Percentiles rank a stretch among this genome's conserved stretches.
phyloP scores from a whole-genome alignment of 2,888 invertebrate genomes.

The Ormyrus labotus region DNA sequence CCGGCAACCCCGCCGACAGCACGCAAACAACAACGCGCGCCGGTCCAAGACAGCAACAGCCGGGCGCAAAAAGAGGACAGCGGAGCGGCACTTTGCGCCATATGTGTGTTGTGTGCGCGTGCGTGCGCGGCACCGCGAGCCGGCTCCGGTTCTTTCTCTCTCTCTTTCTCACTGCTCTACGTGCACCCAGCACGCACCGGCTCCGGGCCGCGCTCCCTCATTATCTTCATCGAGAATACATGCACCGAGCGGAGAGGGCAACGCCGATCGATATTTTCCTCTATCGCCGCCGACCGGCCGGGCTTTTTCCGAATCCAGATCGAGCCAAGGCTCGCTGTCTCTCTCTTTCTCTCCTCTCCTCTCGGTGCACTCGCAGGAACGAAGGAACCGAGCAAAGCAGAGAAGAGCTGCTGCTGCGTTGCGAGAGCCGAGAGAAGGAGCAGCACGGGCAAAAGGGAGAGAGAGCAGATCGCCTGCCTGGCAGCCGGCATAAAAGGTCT shows the following conservation, averaged over 20 bases:
- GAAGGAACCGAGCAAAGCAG: constrained; percentile 60
- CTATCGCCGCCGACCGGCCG: no score
- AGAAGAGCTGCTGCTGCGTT: constrained; percentile 46
- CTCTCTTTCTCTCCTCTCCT: neutral
- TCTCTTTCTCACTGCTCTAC: neutral
- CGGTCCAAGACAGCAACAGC: no score
- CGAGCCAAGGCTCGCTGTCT: neutral
- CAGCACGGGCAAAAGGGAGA: constrained; percentile 49
- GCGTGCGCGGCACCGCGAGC: neutral
- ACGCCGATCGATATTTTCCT: no score
- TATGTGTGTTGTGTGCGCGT: no score
- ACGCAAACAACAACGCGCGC: no score
- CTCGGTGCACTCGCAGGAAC: constrained; percentile 1
- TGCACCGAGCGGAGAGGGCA: no score
- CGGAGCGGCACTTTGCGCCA: no score
- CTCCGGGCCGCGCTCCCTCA: no score
- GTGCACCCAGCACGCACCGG: neutral
- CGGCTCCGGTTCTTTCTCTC: neutral
- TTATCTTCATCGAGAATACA: no score
- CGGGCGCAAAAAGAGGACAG: no score
- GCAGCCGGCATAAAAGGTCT: constrained; percentile 73
- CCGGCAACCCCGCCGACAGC: no score
- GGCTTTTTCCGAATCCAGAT: no score
- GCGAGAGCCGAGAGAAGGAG: constrained; percentile 12
- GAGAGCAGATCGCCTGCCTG: constrained; percentile 65